These are phyloP conservation scores for Serripes groenlandicus DNA, from an alignment of 2,888 invertebrate species.

Conservation along the genomic window DNA sequence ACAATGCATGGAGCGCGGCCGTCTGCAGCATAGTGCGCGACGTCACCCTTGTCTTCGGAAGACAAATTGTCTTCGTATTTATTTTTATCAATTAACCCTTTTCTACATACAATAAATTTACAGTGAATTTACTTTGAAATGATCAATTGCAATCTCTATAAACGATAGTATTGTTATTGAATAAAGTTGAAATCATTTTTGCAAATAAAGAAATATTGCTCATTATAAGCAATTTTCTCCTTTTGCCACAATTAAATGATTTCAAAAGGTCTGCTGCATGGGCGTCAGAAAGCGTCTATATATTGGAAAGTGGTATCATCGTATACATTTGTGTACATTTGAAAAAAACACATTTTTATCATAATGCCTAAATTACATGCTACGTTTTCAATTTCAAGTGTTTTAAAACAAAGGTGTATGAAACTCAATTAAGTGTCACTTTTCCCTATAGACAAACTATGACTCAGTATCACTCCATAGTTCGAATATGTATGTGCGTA, in stretches of 20 bases:
- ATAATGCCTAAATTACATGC: too few species aligned
- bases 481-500: too few species aligned
- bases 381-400: too few species aligned
- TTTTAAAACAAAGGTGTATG: too few species aligned
- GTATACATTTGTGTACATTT: too few species aligned
- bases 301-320: not conserved
- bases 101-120: not conserved
- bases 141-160: not conserved
- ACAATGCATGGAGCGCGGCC: conserved; percentile 3
- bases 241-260: not conserved
- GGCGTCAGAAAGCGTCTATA: not conserved
- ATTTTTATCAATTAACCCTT: not conserved
- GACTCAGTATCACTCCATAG: too few species aligned
- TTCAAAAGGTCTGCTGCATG: not conserved
- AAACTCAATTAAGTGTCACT: too few species aligned
- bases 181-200: not conserved
- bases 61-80: not conserved
- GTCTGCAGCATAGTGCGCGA: not conserved
- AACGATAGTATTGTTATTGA: not conserved
- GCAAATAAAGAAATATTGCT: not conserved
- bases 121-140: not conserved
- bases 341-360: too few species aligned
- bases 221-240: not conserved
- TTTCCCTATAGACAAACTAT: too few species aligned
- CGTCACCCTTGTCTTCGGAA: not conserved